Percentiles rank a stretch among this genome's conserved stretches.
phyloP scores from a whole-genome alignment of 2,888 invertebrate species.

The Phorcus lineatus region DNA sequence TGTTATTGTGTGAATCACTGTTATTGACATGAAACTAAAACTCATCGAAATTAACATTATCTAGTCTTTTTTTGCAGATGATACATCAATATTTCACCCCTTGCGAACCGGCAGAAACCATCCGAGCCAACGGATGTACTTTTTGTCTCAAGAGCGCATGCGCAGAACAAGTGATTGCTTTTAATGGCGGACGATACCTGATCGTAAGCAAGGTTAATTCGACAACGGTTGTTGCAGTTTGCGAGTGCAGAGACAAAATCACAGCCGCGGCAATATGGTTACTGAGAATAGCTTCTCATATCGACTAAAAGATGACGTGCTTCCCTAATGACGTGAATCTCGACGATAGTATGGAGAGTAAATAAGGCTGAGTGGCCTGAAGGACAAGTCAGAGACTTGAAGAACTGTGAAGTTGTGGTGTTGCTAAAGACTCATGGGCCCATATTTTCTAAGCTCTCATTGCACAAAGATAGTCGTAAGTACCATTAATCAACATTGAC shows the following conservation, averaged over 20 bases:
- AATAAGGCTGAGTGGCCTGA: too few species aligned
- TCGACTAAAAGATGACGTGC: neutral
- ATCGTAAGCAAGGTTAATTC: neutral
- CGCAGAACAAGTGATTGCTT: neutral
- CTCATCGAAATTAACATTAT: too few species aligned
- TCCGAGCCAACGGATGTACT: constrained; percentile 11
- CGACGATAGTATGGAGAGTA: too few species aligned
- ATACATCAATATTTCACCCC: neutral
- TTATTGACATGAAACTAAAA: too few species aligned
- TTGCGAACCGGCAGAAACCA: neutral
- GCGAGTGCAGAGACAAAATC: neutral
- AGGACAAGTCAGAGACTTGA: too few species aligned
- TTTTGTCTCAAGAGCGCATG: constrained; percentile 15
- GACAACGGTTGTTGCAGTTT: neutral
- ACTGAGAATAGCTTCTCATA: neutral
- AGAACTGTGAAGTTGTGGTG: too few species aligned
- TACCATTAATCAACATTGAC: too few species aligned
- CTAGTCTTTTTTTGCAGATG: neutral
- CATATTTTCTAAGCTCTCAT: too few species aligned
- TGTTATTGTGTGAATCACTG: too few species aligned
- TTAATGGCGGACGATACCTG: constrained; percentile 21
- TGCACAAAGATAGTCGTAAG: too few species aligned
- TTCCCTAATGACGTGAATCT: too few species aligned
- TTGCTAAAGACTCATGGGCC: too few species aligned
- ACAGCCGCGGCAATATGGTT: neutral